Evolutionary conservation across 2,113 vertebrate genomes (phyloP).

Genomic region (Montifringilla adamsi): DNA sequence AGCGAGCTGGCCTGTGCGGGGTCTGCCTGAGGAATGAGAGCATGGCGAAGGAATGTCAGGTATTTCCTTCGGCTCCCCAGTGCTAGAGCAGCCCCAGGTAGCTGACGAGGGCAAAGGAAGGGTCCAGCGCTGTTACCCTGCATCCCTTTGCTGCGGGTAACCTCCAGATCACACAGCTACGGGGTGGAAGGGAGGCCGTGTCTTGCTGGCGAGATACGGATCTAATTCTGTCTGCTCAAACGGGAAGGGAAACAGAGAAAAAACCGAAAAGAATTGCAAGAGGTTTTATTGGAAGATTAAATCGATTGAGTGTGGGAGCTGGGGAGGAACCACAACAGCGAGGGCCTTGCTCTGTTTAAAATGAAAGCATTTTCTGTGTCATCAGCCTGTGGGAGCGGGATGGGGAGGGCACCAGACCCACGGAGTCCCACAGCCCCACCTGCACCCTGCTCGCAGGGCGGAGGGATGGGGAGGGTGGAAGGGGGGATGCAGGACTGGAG

Average conservation of each 20-base stretch:
- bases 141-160: not conserved
- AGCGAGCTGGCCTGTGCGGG: not conserved
- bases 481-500: not conserved
- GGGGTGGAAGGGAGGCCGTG: not conserved
- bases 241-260: not conserved
- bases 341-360: not conserved
- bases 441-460: accelerated
- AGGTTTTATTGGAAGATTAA: not conserved
- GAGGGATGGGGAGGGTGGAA: accelerated
- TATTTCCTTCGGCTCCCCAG: slow-evolving; percentile 28
- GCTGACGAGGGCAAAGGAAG: not conserved
- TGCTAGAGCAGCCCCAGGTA: not conserved
- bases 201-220: not conserved
- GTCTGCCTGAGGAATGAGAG: slow-evolving; percentile 11
- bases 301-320: not conserved
- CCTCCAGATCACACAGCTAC: not conserved
- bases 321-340: not conserved
- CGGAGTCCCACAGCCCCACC: not conserved
- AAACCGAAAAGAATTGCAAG: not conserved
- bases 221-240: not conserved
- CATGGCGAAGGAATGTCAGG: slow-evolving; percentile 30
- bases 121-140: accelerated
- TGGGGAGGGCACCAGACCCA: accelerated
- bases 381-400: accelerated
- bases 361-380: not conserved